Percentiles rank a stretch among this genome's conserved stretches.
Evolutionary conservation across 2,888 invertebrate species (phyloP).

Genomic region (Ectemnius cavifrons): DNA sequence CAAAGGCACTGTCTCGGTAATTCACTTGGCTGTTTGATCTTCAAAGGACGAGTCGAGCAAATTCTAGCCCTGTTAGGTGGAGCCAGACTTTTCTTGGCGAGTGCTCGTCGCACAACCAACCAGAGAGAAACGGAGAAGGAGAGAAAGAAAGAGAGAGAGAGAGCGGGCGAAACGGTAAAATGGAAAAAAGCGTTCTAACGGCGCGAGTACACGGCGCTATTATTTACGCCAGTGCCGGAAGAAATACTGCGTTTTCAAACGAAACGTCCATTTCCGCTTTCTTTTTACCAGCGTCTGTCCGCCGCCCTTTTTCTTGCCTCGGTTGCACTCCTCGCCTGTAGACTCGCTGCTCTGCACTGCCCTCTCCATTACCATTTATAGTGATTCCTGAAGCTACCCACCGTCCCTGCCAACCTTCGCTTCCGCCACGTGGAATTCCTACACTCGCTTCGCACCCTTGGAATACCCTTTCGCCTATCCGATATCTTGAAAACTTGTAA

Average conservation of each 20-base stretch:
- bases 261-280: conserved; percentile 36
- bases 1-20: no score
- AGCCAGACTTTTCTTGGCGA: no score
- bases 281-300: not conserved
- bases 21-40: no score
- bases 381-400: conserved; percentile 71
- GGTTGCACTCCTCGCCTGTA: conserved; percentile 42
- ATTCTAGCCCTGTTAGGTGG: no score
- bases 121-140: not conserved
- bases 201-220: conserved; percentile 56
- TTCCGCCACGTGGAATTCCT: conserved; percentile 43
- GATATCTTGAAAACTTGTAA: no score
- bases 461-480: conserved; percentile 7
- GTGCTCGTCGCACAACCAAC: no score
- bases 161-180: conserved; percentile 13
- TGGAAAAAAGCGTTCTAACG: conserved; percentile 37
- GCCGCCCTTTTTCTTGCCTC: conserved; percentile 37
- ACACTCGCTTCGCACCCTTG: conserved; percentile 50
- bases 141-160: not conserved
- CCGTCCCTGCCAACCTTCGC: conserved; percentile 57
- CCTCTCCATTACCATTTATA: conserved; percentile 77
- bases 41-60: no score
- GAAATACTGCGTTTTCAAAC: conserved; percentile 75
- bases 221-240: conserved; percentile 69
- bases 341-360: conserved; percentile 45